Conservation (phyloP, 2,888 invertebrate genomes). For the Tinea semifulvella region DNA sequence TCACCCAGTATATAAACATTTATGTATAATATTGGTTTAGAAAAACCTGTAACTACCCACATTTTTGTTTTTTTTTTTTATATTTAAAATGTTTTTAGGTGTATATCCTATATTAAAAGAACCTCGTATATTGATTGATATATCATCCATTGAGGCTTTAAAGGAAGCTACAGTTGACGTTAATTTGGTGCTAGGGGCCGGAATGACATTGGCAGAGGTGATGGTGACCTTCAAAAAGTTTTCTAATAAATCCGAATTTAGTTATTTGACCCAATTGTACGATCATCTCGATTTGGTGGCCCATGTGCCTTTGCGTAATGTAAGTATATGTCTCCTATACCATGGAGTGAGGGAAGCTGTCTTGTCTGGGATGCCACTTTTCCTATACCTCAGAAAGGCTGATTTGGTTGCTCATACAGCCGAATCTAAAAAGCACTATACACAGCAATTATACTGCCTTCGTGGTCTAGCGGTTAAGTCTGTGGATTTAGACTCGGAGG, state of each 20-base stretch:
- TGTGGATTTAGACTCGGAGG: too few relatives aligned
- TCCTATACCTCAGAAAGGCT: too few relatives aligned
- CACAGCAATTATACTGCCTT: too few relatives aligned
- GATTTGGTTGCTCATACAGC: too few relatives aligned
- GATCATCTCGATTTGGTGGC: slow-evolving; percentile 75
- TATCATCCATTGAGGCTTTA: slow-evolving; percentile 65
- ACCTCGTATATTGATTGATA: slow-evolving; percentile 66
- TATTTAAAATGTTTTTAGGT: slow-evolving; percentile 33
- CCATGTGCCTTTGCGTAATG: slow-evolving; percentile 76
- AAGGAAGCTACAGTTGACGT: slow-evolving; percentile 34
- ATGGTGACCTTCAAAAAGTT: slow-evolving; percentile 52
- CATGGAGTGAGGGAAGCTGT: too few relatives aligned
- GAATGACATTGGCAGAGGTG: slow-evolving; percentile 61
- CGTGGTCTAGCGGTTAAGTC: too few relatives aligned
- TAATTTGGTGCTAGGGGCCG: slow-evolving; percentile 66
- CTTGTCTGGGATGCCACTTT: too few relatives aligned
- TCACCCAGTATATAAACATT: too few relatives aligned
- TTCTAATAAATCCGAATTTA: slow-evolving; percentile 57
- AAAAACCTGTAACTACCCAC: too few relatives aligned
- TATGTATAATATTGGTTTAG: too few relatives aligned
- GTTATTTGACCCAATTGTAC: slow-evolving; percentile 65
- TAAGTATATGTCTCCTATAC: too few relatives aligned
- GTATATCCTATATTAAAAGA: slow-evolving; percentile 48
- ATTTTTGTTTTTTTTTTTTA: neutral
- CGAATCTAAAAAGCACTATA: too few relatives aligned